These are phyloP conservation scores for Dasyprocta punctata DNA, from an alignment of 2,113 vertebrate genomes.

Conservation along the genomic window DNA sequence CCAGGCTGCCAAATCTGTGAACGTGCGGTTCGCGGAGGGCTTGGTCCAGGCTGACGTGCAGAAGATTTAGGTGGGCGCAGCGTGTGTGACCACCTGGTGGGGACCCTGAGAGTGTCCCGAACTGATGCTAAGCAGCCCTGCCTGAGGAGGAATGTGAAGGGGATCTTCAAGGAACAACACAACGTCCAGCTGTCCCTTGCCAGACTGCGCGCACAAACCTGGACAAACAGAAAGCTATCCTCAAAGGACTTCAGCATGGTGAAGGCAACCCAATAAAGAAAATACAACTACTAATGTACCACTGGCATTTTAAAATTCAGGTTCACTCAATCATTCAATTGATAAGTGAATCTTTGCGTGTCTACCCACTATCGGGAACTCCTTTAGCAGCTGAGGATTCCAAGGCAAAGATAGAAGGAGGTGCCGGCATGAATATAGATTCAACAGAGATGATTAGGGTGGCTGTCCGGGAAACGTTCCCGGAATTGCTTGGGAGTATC, in stretches of 20 bases:
- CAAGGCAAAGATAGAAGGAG: neutral
- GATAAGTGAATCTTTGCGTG: neutral
- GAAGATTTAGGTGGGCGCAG: neutral
- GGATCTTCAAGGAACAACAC: neutral
- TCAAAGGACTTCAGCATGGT: neutral
- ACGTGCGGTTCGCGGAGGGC: neutral
- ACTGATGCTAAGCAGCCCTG: neutral
- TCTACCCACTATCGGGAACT: neutral
- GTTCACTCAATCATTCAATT: neutral
- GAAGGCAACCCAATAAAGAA: neutral
- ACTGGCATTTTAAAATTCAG: neutral
- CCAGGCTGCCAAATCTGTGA: neutral
- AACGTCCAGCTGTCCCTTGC: no score
- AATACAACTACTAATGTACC: neutral
- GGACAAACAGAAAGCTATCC: neutral
- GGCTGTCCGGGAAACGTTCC: neutral
- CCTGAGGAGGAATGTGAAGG: neutral
- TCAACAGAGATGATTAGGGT: rapidly evolving
- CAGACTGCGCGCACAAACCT: neutral
- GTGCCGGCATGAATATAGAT: neutral
- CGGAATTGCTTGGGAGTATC: neutral
- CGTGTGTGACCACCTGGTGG: no score
- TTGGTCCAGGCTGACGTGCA: neutral
- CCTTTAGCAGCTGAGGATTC: neutral
- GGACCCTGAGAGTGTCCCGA: neutral